phyloP scores from a whole-genome alignment of 2,113 vertebrate species.

The Trogon surrucura region DNA sequence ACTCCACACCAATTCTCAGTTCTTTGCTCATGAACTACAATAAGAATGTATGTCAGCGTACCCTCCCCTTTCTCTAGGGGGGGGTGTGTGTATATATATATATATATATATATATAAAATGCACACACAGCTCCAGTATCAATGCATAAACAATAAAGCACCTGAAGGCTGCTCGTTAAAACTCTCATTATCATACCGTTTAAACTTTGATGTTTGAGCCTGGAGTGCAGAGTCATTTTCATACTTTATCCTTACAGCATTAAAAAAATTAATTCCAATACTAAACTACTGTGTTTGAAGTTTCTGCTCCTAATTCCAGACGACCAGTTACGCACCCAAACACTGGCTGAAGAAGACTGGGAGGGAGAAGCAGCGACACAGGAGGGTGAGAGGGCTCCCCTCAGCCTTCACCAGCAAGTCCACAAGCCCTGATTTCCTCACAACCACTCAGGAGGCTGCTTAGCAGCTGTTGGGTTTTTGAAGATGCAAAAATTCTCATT shows the following conservation, averaged over 20 bases:
- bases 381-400: not conserved
- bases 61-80: not conserved
- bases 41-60: not conserved
- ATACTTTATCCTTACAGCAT: not conserved
- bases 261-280: not conserved
- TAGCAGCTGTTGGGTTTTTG: not conserved
- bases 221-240: not conserved
- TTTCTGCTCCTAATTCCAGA: not conserved
- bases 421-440: not conserved
- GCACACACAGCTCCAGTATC: not conserved
- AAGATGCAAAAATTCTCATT: not conserved
- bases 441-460: not conserved
- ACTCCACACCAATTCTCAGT: not conserved
- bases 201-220: not conserved
- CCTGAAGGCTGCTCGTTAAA: not conserved
- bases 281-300: not conserved
- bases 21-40: not conserved
- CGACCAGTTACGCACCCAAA: not conserved
- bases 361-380: not conserved
- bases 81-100: no score
- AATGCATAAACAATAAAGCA: not conserved
- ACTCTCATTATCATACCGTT: no score
- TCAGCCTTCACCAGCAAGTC: not conserved
- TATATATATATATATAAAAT: no score
- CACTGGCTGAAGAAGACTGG: not conserved